Conservation (phyloP, 2,797 vertebrate species). For the Phyllotis vaccarum region DNA sequence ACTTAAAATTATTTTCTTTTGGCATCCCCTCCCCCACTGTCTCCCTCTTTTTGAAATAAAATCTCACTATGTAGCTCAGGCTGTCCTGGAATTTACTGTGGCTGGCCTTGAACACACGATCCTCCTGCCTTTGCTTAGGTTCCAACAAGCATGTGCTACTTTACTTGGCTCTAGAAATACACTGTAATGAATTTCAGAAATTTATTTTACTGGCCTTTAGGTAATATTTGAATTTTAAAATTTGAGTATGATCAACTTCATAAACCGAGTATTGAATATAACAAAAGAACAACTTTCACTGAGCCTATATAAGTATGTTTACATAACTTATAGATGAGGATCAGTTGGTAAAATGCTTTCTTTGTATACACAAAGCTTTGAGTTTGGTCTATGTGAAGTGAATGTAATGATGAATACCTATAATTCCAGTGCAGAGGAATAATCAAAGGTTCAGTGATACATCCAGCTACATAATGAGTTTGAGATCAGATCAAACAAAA, state of each 20-base stretch:
- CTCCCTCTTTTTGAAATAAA: not conserved
- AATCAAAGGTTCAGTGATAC: not conserved
- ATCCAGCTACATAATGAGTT: not conserved
- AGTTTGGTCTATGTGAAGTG: not conserved
- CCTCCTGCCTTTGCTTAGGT: not conserved
- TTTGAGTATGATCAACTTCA: constrained; percentile 27
- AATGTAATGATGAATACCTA: not conserved
- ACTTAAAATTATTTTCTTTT: not conserved
- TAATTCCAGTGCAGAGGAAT: not conserved
- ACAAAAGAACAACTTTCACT: constrained; percentile 31
- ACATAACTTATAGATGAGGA: not conserved
- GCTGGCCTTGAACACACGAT: no score
- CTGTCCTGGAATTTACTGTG: not conserved
- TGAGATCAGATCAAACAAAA: not conserved
- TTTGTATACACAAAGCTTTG: not conserved
- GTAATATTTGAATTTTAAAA: constrained; percentile 46
- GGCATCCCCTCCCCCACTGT: no score
- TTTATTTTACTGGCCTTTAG: constrained; percentile 54
- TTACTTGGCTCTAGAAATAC: not conserved
- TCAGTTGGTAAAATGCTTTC: not conserved
- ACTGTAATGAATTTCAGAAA: constrained; percentile 11
- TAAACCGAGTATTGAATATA: constrained; percentile 26
- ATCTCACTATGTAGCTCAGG: not conserved
- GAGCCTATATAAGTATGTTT: constrained; percentile 30
- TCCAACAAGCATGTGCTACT: not conserved